Percentiles rank a stretch among this genome's conserved stretches.
phyloP scores from a whole-genome alignment of 53 echinoderm and acorn worm genomes.

The Hippasteria phrygiana region DNA sequence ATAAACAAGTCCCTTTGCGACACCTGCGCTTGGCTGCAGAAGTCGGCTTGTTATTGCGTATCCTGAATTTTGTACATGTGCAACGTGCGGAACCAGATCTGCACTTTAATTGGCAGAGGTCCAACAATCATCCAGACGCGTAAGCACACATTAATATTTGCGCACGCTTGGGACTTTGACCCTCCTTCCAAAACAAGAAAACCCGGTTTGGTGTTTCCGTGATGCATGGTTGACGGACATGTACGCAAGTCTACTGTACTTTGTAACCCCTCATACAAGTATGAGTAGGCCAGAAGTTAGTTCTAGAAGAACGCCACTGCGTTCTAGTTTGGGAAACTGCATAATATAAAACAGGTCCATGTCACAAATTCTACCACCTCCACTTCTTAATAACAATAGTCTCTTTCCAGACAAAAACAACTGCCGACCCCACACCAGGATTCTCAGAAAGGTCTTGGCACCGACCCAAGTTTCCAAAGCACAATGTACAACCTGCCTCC shows the following conservation, averaged over 20 bases:
- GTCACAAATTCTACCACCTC: not conserved
- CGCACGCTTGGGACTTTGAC: slow-evolving; percentile 22
- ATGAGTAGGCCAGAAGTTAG: too few species aligned
- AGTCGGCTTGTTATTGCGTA: too few species aligned
- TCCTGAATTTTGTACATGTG: too few species aligned
- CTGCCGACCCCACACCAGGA: not conserved
- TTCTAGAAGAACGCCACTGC: too few species aligned
- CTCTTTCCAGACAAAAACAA: not conserved
- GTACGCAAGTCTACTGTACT: too few species aligned
- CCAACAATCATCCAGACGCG: not conserved
- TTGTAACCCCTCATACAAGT: too few species aligned
- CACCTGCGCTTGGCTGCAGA: too few species aligned
- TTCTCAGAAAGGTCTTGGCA: not conserved
- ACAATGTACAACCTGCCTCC: not conserved
- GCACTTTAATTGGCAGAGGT: too few species aligned
- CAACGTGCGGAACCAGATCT: too few species aligned
- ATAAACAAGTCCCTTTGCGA: too few species aligned
- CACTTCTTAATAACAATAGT: not conserved
- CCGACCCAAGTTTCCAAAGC: not conserved
- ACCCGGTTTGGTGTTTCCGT: not conserved
- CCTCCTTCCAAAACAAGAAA: not conserved
- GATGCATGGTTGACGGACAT: too few species aligned
- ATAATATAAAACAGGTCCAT: not conserved
- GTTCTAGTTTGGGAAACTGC: too few species aligned
- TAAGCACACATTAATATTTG: slow-evolving; percentile 1